Conservation (phyloP, 1,140 invertebrate genomes). For the Drosophila bocqueti region DNA sequence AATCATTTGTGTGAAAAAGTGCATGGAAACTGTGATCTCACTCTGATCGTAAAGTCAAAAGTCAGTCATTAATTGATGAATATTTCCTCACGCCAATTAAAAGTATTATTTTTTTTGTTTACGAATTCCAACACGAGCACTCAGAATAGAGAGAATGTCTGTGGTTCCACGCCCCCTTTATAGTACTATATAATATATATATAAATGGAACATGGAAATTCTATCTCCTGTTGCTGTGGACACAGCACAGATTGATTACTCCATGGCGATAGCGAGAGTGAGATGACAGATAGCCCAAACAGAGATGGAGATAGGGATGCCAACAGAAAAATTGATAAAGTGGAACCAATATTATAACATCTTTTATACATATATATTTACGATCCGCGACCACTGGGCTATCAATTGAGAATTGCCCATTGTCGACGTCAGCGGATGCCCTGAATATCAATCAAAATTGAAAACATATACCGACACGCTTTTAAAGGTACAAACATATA, state of each 20-base stretch:
- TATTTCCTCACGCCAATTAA: constrained; percentile 53
- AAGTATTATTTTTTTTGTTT: constrained; percentile 15
- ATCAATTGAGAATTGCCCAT: constrained; percentile 37
- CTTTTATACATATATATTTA: constrained; percentile 7
- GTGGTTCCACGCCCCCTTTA: constrained; percentile 15
- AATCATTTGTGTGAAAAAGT: not conserved
- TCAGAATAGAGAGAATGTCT: not conserved
- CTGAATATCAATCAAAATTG: constrained; percentile 55
- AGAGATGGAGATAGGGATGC: constrained; percentile 10
- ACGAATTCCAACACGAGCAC: constrained; percentile 27
- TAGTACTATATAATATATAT: constrained; percentile 1
- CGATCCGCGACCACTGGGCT: constrained; percentile 6
- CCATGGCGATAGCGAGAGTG: constrained; percentile 21
- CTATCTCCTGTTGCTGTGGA: constrained; percentile 18
- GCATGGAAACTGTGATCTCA: constrained; percentile 18
- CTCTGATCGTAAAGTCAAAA: constrained; percentile 24
- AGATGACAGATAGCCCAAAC: constrained; percentile 8
- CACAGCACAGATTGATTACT: constrained; percentile 22
- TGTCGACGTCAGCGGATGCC: constrained; percentile 48
- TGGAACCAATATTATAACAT: constrained; percentile 30
- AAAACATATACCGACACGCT: constrained; percentile 1
- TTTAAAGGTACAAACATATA: constrained; percentile 4
- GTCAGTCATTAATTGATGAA: constrained; percentile 39
- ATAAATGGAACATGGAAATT: not conserved
- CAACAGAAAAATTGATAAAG: constrained; percentile 38